These are phyloP conservation scores for Rhyacophila evoluta DNA, from an alignment of 2,888 invertebrate species.

Conservation along the genomic window DNA sequence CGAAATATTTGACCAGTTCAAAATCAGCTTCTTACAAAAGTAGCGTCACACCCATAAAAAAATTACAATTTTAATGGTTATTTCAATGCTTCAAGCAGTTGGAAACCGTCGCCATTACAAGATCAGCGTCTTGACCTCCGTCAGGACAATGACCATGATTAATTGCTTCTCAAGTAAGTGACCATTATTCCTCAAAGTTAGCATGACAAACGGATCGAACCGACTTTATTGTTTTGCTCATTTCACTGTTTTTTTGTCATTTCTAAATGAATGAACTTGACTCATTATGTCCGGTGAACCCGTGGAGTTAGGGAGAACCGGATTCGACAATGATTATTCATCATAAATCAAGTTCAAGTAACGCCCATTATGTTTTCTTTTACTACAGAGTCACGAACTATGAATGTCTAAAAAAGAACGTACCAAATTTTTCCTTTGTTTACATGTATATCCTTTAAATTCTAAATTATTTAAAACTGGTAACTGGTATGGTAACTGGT, in stretches of 20 bases:
- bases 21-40: not conserved
- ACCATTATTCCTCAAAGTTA: not conserved
- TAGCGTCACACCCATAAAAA: not conserved
- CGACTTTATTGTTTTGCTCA: not conserved
- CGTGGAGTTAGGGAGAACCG: not conserved
- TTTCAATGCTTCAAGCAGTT: not conserved
- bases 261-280: not conserved
- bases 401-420: too few species aligned
- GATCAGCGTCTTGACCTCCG: constrained; percentile 8
- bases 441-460: too few species aligned
- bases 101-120: not conserved
- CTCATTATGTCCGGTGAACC: not conserved
- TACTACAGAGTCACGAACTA: too few species aligned
- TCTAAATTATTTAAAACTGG: too few species aligned
- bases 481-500: too few species aligned
- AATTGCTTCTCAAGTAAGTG: not conserved
- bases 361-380: too few species aligned
- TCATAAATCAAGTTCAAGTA: too few species aligned
- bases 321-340: not conserved
- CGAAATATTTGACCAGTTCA: not conserved
- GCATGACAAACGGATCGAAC: constrained; percentile 7
- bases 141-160: constrained; percentile 13
- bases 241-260: not conserved
- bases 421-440: too few species aligned
- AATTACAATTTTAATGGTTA: not conserved